Evolutionary conservation across 2,888 invertebrate genomes (phyloP), one percentile per base, ranked within the genome.

Genomic region (Troilus luridus): DNA sequence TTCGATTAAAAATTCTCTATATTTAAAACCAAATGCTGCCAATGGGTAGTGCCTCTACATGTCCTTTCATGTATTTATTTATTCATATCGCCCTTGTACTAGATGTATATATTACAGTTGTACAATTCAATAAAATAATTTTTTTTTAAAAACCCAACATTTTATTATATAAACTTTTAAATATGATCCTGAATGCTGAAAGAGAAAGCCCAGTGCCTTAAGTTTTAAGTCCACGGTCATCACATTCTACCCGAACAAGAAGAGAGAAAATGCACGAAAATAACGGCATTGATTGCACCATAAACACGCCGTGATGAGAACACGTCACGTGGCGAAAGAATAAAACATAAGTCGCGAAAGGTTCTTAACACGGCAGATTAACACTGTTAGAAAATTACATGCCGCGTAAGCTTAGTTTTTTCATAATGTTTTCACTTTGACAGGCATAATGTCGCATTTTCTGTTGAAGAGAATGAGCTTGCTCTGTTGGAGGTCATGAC

Each of bases 381-480:
- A 77, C 27, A 41, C 72, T 17, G 72, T 41, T 41, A 77, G 72
- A 77, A 41, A 77, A 27, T 41, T 41, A 41, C 72, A 19, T 77
- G 72, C 41, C 72, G 41, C 72, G 72, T 77, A 27, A 77, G 17
- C 41, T 11, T 14, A 19, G 41, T 41, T 77, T 77, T 77, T 77
- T 41, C 17, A 17, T 77, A 41, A 77, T 41, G 19, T 27, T 77
- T 77, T 77, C 72, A 77, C 72, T 77, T 77, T 17, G 72, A 77
- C 27, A 41, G 41, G 72, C 72, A 41, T 77, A 77, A 77, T 41
- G 72, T 77, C 41, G 72, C 72, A 77, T 77, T 77, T 77, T 77
- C 27, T 77, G 72, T 41, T 27, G 12, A 77, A 77, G 72, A 67
- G 67, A 24, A 77, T 77, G 72, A 77, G 27, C 72, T 41, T 41